Evolutionary conservation across 2,113 vertebrate species (phyloP).

Genomic region (Corydoras maculifer): DNA sequence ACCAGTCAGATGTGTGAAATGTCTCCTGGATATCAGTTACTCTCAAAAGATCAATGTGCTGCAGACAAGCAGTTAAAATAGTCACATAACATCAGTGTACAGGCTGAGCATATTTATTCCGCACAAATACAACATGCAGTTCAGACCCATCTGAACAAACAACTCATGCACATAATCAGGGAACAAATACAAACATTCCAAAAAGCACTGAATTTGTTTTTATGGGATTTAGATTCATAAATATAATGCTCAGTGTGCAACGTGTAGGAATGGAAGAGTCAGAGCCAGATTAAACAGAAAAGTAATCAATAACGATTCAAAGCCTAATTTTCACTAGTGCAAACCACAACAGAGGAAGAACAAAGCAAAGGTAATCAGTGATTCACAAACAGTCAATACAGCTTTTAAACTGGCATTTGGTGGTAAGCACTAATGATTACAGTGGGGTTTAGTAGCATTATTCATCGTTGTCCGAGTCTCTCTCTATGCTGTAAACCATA

Average conservation of each 20-base stretch:
- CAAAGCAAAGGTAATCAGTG: constrained; percentile 15
- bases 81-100: not conserved
- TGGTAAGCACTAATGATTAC: constrained; percentile 7
- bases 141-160: not conserved
- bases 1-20: too few relatives aligned
- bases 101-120: not conserved
- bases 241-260: not conserved
- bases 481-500: constrained; percentile 96
- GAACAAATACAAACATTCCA: not conserved
- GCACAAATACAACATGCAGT: not conserved
- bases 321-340: too few relatives aligned
- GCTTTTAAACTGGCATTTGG: not conserved
- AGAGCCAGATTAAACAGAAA: too few relatives aligned
- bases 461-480: constrained; percentile 86
- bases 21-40: too few relatives aligned
- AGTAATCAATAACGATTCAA: too few relatives aligned
- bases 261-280: not conserved
- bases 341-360: constrained; percentile 50
- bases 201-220: not conserved
- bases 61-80: not conserved
- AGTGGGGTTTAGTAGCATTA: constrained; percentile 51
- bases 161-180: not conserved
- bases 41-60: too few relatives aligned
- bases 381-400: not conserved
- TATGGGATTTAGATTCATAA: not conserved